A percentile compares a stretch with the other conserved stretches of the same genome.
Evolutionary conservation across 1,140 invertebrate species (phyloP).

Genomic region (Drosophila hydei): DNA sequence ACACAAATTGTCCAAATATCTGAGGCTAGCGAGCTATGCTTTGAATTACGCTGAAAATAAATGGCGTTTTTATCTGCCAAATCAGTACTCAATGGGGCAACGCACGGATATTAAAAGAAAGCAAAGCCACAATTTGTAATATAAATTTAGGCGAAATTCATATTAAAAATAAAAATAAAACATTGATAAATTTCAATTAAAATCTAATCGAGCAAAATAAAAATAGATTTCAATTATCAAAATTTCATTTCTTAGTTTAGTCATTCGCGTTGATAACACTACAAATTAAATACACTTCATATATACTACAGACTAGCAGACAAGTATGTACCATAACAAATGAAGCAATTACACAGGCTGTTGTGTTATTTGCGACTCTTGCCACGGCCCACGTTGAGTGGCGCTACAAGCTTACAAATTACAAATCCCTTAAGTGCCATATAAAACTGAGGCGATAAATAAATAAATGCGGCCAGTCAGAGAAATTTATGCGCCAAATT

Average conservation of each 20-base stretch:
- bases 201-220: neutral
- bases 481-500: slow-evolving; percentile 64
- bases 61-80: slow-evolving; percentile 21
- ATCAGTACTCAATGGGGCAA: neutral
- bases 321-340: neutral
- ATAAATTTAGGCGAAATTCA: no score
- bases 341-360: slow-evolving; percentile 32
- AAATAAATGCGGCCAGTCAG: slow-evolving; percentile 48
- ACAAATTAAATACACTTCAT: neutral
- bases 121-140: no score
- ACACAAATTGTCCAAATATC: slow-evolving; percentile 25
- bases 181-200: neutral
- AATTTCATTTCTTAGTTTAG: neutral
- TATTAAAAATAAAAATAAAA: no score
- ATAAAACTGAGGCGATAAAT: slow-evolving; percentile 51
- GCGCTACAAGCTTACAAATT: slow-evolving; percentile 30
- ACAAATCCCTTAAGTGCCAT: slow-evolving; percentile 56
- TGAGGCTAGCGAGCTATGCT: slow-evolving; percentile 10
- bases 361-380: neutral
- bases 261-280: neutral
- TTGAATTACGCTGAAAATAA: slow-evolving; percentile 65
- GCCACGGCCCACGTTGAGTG: no score
- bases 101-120: neutral
- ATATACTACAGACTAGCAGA: neutral
- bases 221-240: neutral